Evolutionary conservation across 2,888 invertebrate species (phyloP).

Genomic region (Orchesella flavescens): DNA sequence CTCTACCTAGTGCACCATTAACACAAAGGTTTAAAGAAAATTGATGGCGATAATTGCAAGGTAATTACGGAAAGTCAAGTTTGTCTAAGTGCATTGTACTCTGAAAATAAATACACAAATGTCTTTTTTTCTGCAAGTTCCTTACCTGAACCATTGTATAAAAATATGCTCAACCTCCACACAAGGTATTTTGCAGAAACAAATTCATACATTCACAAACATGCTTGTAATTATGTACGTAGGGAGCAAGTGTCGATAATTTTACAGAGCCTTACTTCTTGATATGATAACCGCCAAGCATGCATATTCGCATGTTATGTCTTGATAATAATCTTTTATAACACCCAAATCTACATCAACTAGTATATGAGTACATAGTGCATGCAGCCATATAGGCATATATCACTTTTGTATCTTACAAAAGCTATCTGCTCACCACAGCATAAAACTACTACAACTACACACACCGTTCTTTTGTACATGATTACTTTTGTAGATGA

Average conservation of each 20-base stretch:
- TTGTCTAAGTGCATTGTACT: constrained; percentile 62
- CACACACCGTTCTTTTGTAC: not conserved
- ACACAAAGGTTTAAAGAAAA: not conserved
- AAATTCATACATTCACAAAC: too few relatives aligned
- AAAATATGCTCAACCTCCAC: too few relatives aligned
- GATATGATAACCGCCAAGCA: not conserved
- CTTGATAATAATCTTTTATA: constrained; percentile 4
- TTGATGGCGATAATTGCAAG: constrained; percentile 20
- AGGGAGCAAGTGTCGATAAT: too few relatives aligned
- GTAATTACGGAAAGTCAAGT: constrained; percentile 65
- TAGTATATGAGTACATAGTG: not conserved
- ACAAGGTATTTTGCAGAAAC: too few relatives aligned
- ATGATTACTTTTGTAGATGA: constrained; percentile 34
- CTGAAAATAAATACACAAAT: constrained; percentile 20
- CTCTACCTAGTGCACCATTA: too few relatives aligned
- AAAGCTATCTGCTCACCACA: constrained; percentile 27
- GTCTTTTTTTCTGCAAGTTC: constrained; percentile 1
- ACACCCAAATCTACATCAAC: not conserved
- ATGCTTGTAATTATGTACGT: too few relatives aligned
- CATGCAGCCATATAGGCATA: not conserved
- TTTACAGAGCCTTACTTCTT: too few relatives aligned
- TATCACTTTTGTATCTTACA: not conserved
- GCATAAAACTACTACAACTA: constrained; percentile 27
- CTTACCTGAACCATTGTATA: too few relatives aligned
- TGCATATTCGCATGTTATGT: not conserved